Base-by-base conservation (phyloP, 2,113 vertebrate species). In the Brachionichthys hirsutus region DNA sequence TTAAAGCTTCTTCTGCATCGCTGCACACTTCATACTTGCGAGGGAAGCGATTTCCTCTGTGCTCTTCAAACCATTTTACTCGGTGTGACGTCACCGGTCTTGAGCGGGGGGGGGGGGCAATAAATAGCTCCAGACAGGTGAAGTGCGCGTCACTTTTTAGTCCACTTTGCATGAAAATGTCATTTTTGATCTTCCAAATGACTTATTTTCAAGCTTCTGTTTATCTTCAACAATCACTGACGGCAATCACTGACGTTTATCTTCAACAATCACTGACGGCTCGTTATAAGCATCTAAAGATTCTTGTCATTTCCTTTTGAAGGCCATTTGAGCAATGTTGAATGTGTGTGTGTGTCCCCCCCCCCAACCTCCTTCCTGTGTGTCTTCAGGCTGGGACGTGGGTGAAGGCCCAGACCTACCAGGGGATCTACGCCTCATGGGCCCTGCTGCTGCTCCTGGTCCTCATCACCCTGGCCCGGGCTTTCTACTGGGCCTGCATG, bases 401-500 rank as follows among this genome's bases (percentile, higher is more conserved):
- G 95, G 80, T 80, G 44, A 87, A 91, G 48, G 94, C 93, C 22
- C 91, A 72, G 65, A 84, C 68, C 54, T 94, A 93, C 51, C 88
- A 88, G 51, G 94, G 94, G 24, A 95, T 96, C 85, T 95, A 95
- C 47, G 94, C 93, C 52, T 91, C 93, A 12, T 96, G 95, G 95
- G 93, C 92, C 3, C 84, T 87, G 68, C 81, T 93, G 71, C 91
- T 94, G 63, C 85, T 95, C 54, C 87, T 95, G 87, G 91, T 92
- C 11, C 67, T 95, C 56, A 66, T 93, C 62, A 94, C 92, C 71
- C 79, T 96, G 66, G 93, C 90, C 34, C 92, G 95, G 73, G 95
- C 92, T 17, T 91, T 93, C 48, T 95, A 96, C 83, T 96, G 95
- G 95, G 92, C 91, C 75, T 95, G 95, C 86, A 90, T 94, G 88